Evolutionary conservation across 2,113 vertebrate species (phyloP), one percentile per base, ranked within the genome.

Genomic region (Poeciliopsis turrubarensis): DNA sequence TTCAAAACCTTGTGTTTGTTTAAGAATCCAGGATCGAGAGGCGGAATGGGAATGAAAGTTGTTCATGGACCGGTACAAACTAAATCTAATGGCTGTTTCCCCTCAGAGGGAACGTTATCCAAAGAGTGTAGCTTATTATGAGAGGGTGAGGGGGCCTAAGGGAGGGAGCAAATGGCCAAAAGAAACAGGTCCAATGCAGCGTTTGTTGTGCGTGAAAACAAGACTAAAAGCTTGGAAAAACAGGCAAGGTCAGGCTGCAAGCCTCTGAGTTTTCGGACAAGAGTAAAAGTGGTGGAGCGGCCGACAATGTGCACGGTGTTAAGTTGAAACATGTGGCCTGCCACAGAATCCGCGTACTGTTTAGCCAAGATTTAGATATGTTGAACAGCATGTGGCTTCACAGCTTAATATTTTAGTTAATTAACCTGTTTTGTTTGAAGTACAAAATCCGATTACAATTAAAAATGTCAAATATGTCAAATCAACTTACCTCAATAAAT

Each of bases 171-270:
- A 57, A 79, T 64, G 76, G 93, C 94, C 94, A 94, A 94, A 89
- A 85, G 87, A 92, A 95, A 94, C 92, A 94, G 79, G 87, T 73
- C 86, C 81, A 90, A 91, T 91, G 83, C 90, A 88, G 89, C 65
- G 88, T 90, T 93, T 94, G 92, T 93, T 94, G 93, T 94, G 89
- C 92, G 87, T 93, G 68, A 94, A 94, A 93, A 94, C 90, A 94
- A 88, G 87, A 89, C 75, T 87, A 80, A 86, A 89, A 86, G 87
- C 89, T 91, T 92, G 91, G 81, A 92, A 93, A 91, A 94, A 93
- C 91, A 94, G 79, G 73, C 84, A 65, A 83, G 82, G 75, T 73
- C 86, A 81, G 88, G 76, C 87, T 79, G 88, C 86, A 80, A 78
- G 85, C 90, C 86, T 86, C 84, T 81, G 90, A 76, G 72, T 89